A percentile compares a stretch with the other conserved stretches of the same genome.
Conservation (phyloP, 2,113 vertebrate species). For the Sula dactylatra region DNA sequence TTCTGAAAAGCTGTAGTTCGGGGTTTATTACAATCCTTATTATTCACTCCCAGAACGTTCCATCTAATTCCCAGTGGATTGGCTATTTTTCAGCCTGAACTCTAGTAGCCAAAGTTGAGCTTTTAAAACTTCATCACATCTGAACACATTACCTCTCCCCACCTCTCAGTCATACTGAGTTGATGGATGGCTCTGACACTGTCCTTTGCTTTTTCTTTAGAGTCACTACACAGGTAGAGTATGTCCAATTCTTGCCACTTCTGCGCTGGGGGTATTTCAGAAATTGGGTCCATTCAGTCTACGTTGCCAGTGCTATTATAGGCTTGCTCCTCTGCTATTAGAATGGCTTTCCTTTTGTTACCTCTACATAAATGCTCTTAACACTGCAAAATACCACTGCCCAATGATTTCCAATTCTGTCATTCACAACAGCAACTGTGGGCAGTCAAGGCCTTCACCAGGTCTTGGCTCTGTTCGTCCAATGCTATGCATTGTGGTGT, state of each 20-base stretch:
- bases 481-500: not conserved
- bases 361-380: not conserved
- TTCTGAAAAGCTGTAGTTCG: not conserved
- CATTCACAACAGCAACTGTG: not conserved
- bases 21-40: not conserved
- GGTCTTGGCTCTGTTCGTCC: not conserved
- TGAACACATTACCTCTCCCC: not conserved
- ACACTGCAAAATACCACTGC: not conserved
- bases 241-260: not conserved
- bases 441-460: no score
- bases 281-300: not conserved
- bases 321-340: not conserved
- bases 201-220: not conserved
- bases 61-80: not conserved
- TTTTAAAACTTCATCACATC: not conserved
- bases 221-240: fast-evolving
- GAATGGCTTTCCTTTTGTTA: not conserved
- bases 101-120: not conserved
- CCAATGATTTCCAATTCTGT: not conserved
- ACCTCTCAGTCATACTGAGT: not conserved
- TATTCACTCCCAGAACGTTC: not conserved
- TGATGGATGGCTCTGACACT: not conserved
- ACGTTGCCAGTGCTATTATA: not conserved
- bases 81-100: not conserved
- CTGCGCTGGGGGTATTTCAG: not conserved